These are phyloP conservation scores for Beroe forskalii DNA, from an alignment of 37 sponge, comb jelly and placozoan species.

Conservation along the genomic window DNA sequence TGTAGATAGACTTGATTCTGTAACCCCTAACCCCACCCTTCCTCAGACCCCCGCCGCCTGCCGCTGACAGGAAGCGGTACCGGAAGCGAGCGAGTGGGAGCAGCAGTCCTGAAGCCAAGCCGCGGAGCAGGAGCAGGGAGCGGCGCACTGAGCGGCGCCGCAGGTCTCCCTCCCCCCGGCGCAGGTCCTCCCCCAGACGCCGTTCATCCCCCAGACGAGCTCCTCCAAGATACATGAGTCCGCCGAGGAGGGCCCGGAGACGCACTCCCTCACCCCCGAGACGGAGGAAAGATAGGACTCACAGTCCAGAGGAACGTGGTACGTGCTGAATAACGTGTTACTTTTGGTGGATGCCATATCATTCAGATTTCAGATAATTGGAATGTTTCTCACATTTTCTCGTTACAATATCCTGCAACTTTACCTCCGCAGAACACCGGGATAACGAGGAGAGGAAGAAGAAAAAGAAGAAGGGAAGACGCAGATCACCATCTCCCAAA, in stretches of 20 bases:
- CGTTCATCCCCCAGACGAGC: not conserved
- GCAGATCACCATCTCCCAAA: not conserved
- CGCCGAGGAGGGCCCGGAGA: not conserved
- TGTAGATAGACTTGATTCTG: too few relatives aligned
- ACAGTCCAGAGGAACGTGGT: not conserved
- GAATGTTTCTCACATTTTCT: too few relatives aligned
- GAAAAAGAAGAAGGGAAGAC: conserved; percentile 21
- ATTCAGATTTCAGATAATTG: too few relatives aligned
- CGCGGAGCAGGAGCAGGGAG: not conserved
- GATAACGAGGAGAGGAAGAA: not conserved
- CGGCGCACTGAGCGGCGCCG: not conserved
- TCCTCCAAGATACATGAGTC: not conserved
- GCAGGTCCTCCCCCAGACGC: conserved; percentile 32
- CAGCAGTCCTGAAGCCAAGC: not conserved
- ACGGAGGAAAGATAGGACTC: conserved; percentile 16
- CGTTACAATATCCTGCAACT: too few relatives aligned
- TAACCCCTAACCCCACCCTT: too few relatives aligned
- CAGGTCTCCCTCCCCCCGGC: conserved; percentile 30
- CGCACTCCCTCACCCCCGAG: conserved; percentile 35
- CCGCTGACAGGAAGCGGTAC: conserved; percentile 16
- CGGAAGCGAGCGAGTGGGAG: conserved; percentile 49
- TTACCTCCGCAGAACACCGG: not conserved
- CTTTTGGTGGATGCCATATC: too few relatives aligned
- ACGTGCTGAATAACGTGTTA: too few relatives aligned
- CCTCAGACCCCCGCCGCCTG: not conserved